Evolutionary conservation across 2,888 invertebrate species (phyloP), one percentile per base, ranked within the genome.

Genomic region (Erebia palarica): DNA sequence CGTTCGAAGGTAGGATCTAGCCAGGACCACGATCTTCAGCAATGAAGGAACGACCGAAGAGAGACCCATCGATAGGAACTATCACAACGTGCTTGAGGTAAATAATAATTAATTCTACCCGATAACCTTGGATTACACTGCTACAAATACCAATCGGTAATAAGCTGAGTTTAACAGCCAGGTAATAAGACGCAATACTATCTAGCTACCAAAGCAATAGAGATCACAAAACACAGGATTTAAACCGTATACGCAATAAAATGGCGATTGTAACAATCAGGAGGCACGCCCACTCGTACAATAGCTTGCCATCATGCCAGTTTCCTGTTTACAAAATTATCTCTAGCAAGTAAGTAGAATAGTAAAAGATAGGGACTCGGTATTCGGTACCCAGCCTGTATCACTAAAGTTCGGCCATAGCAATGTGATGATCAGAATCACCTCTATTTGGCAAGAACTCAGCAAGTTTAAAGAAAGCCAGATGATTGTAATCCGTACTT

Each of bases 211-310:
- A 57, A 53, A 59, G 44, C 36, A 61, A 47, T 53, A 66, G 42
- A 66, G 51, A 55, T 59, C 58, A 75, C 68, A 73, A 73, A 73
- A 72, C 73, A 78, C 76, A 75, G 75, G 73, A 80, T 79, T 82
- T 80, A 73, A 80, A 77, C 80, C 80, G 84, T 87, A 88, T 85
- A 84, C 89, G 90, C 89, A 90, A 84, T 87, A 87, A 81, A 79
- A 79, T 76, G 75, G 78, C 80, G 81, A 83, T 80, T 83, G 80
- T 82, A 82, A 86, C 87, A 86, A 88, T 86, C 85, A 80, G 78
- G 78, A 80, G 84, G 78, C 88, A 87, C 90, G 78, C 91, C 91
- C 86, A 87, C 89, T 76, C 78, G 79, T 75, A 85, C 86, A 86
- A 86, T 88, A 85, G 78, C 81, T 82, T 81, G 82, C 85, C 80